Evolutionary conservation across 2,888 invertebrate genomes (phyloP), one percentile per base, ranked within the genome.

Genomic region (Eristalis arbustorum): DNA sequence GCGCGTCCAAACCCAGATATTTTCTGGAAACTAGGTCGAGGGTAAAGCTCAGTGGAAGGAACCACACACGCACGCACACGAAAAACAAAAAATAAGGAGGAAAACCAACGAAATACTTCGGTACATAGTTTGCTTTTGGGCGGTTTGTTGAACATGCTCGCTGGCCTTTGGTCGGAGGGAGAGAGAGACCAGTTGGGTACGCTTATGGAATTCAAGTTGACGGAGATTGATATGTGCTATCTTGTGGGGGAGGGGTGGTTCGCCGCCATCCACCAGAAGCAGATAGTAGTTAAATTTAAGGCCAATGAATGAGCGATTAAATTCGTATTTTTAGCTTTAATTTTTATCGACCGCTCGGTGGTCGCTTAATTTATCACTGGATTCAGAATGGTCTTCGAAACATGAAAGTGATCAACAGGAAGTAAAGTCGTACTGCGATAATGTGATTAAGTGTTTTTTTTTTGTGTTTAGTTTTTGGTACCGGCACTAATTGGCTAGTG

Each of bases 1-100:
- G 37, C 64, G 22, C 10, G 69, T 77, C 77, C 37, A 62, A 77
- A 40, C 71, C 69, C 63, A 77, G 77, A 68, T 77, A 71, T 22
- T 28, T 57, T 63, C 64, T 71, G 10, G 77, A 71, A 77, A 77
- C 71, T 77, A 77, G 77, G 77, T 77, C 77, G 69, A 77, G 77
- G 77, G 77, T 71, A 71, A 63, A 71, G 40, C 63, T 34, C 49
- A 62, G 34, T 68, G 49, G 34, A 68, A 57, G 13, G 14, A 25
- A 40, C 31, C 5, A 64, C n/a, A 56, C 14, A n/a, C n/a, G n/a
- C n/a, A n/a, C n/a, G n/a, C n/a, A n/a, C n/a, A n/a, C n/a, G n/a
- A n/a, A n/a, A n/a, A n/a, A n/a, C n/a, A 10, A 5, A 14, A 61
- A 49, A 49, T 11, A 62, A 28, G 13, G 18, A 59, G 63, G 31